Percentiles rank a stretch among this genome's conserved stretches.
phyloP scores from a whole-genome alignment of 2,888 invertebrate genomes.

The Melieria omissa region DNA sequence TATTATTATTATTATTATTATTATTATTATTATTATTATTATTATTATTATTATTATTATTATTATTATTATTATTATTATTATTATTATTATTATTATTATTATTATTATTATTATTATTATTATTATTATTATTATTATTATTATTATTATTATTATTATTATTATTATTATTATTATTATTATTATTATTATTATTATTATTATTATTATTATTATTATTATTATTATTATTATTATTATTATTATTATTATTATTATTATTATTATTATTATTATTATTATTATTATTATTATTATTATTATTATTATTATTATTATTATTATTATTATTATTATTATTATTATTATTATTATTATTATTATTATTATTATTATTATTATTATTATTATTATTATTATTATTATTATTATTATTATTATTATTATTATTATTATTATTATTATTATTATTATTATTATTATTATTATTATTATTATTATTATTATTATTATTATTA shows the following conservation, averaged over 20 bases:
- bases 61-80: conserved; percentile 4
- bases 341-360: conserved; percentile 4
- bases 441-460: conserved; percentile 4
- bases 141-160: conserved; percentile 4
- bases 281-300: conserved; percentile 4
- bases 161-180: conserved; percentile 4
- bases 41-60: conserved; percentile 4
- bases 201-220: conserved; percentile 4
- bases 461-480: conserved; percentile 4
- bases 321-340: conserved; percentile 4
- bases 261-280: conserved; percentile 4
- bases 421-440: conserved; percentile 4
- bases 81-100: conserved; percentile 4
- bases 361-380: conserved; percentile 4
- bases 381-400: conserved; percentile 4
- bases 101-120: conserved; percentile 4
- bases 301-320: conserved; percentile 4
- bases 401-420: conserved; percentile 4
- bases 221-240: conserved; percentile 4
- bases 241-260: conserved; percentile 4
- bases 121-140: conserved; percentile 4
- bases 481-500: conserved; percentile 4
- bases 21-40: conserved; percentile 4
- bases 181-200: conserved; percentile 4
- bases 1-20: conserved; percentile 4